Percentiles rank a stretch among this genome's conserved stretches.
These are phyloP conservation scores for Caenorhabditis doughertyi DNA, from an alignment of 2,888 invertebrate species.

Conservation along the genomic window DNA sequence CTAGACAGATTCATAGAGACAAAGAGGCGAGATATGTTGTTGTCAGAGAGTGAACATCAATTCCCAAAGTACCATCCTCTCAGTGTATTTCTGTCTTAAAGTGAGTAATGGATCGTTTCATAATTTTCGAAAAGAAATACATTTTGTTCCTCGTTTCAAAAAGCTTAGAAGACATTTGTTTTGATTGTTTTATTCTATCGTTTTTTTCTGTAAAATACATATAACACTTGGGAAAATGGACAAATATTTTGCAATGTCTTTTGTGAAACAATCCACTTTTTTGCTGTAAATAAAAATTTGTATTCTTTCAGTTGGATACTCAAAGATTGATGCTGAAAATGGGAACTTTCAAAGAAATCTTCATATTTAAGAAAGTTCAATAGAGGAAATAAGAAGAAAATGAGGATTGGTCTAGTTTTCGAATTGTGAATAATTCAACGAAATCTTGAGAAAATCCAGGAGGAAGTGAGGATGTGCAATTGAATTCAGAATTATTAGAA, in stretches of 20 bases:
- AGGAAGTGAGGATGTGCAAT: slow-evolving; percentile 32
- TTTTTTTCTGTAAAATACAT: slow-evolving; percentile 10
- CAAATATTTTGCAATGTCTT: slow-evolving; percentile 33
- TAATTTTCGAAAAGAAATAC: neutral
- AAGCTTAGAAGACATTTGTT: slow-evolving; percentile 8
- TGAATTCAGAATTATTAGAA: neutral
- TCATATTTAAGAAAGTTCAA: neutral
- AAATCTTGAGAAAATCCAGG: slow-evolving; percentile 33
- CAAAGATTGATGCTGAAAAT: neutral
- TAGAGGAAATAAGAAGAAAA: neutral
- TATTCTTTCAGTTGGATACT: slow-evolving; percentile 13
- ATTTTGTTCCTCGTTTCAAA: neutral
- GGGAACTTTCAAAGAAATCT: neutral
- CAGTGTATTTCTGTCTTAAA: no score
- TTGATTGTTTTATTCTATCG: slow-evolving; percentile 14
- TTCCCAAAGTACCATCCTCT: no score
- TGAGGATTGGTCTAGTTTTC: neutral
- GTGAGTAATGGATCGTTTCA: neutral
- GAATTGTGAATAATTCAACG: slow-evolving; percentile 28
- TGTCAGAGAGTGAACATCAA: no score
- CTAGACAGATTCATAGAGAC: no score
- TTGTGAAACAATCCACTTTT: neutral
- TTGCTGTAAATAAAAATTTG: neutral
- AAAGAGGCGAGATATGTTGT: no score
- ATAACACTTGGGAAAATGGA: slow-evolving; percentile 38